A percentile compares a stretch with the other conserved stretches of the same genome.
phyloP scores from a whole-genome alignment of 2,113 vertebrate genomes.

The Phylloscopus trochilus region DNA sequence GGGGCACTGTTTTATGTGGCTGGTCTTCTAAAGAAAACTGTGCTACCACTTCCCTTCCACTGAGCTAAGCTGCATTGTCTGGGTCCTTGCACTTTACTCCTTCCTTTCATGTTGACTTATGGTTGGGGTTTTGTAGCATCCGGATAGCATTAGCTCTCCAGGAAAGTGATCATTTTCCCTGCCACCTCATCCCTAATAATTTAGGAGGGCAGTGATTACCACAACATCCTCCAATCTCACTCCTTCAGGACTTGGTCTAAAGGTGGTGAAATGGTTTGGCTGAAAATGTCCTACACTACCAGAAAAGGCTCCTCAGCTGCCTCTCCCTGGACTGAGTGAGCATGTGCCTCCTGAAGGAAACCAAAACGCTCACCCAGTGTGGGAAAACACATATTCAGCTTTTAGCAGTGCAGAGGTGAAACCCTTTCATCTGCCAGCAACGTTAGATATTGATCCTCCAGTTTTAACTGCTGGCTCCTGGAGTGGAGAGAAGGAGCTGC shows the following conservation, averaged over 20 bases:
- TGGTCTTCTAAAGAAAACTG: neutral
- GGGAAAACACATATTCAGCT: neutral
- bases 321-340: neutral
- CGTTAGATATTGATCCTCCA: neutral
- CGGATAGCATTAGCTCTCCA: fast-evolving
- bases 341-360: neutral
- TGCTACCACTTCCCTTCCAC: neutral
- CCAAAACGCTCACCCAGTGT: fast-evolving
- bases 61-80: neutral
- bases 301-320: neutral
- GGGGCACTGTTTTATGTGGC: neutral
- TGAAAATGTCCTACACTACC: neutral
- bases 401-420: neutral
- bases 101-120: neutral
- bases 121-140: neutral
- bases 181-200: neutral
- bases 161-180: neutral
- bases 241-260: neutral
- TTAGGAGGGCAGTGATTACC: neutral
- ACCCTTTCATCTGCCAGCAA: neutral
- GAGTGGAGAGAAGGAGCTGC: neutral
- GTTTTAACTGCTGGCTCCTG: neutral
- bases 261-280: neutral
- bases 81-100: neutral
- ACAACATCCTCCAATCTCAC: fast-evolving